Evolutionary conservation across 2,888 invertebrate species (phyloP), one percentile per base, ranked within the genome.

Genomic region (Lasioglossum morio): DNA sequence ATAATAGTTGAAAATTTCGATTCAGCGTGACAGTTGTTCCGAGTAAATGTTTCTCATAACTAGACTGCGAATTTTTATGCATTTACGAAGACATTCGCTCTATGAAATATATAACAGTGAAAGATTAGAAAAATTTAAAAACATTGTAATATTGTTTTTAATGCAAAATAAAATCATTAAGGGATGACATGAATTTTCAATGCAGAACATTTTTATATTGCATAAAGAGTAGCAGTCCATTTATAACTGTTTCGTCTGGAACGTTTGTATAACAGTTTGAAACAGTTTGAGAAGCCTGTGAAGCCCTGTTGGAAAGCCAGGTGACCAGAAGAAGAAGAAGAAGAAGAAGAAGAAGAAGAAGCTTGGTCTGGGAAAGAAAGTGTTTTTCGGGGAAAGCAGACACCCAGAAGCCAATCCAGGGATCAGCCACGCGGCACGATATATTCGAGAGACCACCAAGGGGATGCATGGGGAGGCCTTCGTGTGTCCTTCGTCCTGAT

Each of bases 331-430:
- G 46, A 46, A 46, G 46, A 16, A 60, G 46, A 46, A 46, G 46
- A 16, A 60, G 5, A 60, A 30, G 37, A 69, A 69, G 46, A 46
- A 46, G 46, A 16, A 60, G 5, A 60, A 30, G 37, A 69, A 69
- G 70, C 40, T 40, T 12, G 70, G 70, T 72, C 53, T 34, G 8
- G n/a, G 46, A 23, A 83, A 73, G 14, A 43, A n/a, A 72, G 63
- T 79, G 74, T 77, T 84, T 82, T 48, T 73, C 40, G 72, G 80
- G 74, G 43, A 76, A 90, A 90, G 91, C 91, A 72, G 87, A 89
- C 89, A 91, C 87, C 82, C 85, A 90, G 81, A 91, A 91, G 89
- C 91, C 88, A 91, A 81, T 86, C 88, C 81, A 89, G 79, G 82
- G 85, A 87, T 87, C 88, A 88, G 89, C 91, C 89, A 80, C 85